These are phyloP conservation scores for Pyrrhia umbra DNA, from an alignment of 2,888 invertebrate species.

Conservation along the genomic window DNA sequence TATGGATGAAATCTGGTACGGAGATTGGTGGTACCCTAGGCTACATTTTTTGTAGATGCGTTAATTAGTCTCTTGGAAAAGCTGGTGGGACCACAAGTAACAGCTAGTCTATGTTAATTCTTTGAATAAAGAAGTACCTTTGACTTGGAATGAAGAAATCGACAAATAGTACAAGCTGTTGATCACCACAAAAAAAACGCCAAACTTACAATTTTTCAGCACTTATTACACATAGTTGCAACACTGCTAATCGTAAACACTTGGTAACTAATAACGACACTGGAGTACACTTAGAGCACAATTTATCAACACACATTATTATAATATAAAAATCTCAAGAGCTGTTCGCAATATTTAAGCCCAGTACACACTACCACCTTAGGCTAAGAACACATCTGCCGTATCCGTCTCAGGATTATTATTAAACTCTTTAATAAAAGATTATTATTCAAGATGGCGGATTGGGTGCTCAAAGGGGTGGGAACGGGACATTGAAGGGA, in stretches of 20 bases:
- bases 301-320: constrained; percentile 34
- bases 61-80: no score
- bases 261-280: constrained; percentile 19
- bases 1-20: no score
- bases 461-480: constrained; percentile 77
- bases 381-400: constrained; percentile 66
- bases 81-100: no score
- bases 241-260: constrained; percentile 20
- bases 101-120: no score
- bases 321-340: constrained; percentile 57
- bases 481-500: constrained; percentile 54
- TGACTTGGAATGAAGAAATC: no score
- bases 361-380: constrained; percentile 62
- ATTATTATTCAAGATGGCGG: constrained; percentile 84
- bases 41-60: no score
- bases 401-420: constrained; percentile 76
- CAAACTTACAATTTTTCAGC: neutral
- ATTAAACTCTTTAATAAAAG: constrained; percentile 81
- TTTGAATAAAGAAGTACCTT: no score
- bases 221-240: neutral
- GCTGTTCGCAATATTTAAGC: constrained; percentile 62
- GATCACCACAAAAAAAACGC: no score
- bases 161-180: no score
- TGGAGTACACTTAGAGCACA: constrained; percentile 33
- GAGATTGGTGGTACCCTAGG: no score